Conservation (phyloP, 2,888 invertebrate species). For the Aplocera efformata region DNA sequence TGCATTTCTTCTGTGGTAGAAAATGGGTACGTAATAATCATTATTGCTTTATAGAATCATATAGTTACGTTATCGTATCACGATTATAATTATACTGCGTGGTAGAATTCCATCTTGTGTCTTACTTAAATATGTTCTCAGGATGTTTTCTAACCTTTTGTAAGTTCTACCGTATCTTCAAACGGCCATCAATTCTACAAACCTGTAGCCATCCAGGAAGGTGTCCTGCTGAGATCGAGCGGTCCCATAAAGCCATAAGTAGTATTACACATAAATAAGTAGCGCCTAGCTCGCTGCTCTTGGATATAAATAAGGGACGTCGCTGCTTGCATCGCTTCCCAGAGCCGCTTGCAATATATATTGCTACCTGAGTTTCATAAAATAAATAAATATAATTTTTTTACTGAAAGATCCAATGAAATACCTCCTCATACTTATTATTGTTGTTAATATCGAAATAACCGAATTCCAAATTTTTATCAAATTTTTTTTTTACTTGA, state of each 20-base stretch:
- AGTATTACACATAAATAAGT: constrained; percentile 26
- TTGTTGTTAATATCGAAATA: no score
- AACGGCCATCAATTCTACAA: constrained; percentile 17
- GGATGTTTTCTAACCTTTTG: no score
- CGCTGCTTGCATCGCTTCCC: constrained; percentile 14
- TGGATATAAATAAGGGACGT: constrained; percentile 21
- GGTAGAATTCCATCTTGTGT: no score
- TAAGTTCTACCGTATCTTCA: not conserved
- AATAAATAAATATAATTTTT: no score
- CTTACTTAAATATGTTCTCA: no score
- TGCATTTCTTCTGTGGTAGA: constrained; percentile 15
- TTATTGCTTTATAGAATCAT: no score
- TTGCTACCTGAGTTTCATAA: constrained; percentile 11
- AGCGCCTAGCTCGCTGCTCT: constrained; percentile 21
- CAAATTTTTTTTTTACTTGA: no score
- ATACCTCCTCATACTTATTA: no score
- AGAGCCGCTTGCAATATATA: constrained; percentile 25
- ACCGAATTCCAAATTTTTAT: no score
- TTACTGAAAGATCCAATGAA: no score
- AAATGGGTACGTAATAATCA: constrained; percentile 11
- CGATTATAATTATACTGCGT: no score
- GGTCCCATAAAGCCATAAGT: constrained; percentile 19
- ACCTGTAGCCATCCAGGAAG: constrained; percentile 16
- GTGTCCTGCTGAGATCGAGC: constrained; percentile 19
- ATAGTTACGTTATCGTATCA: no score